These are phyloP conservation scores for Choristoneura fumiferana DNA, from an alignment of 1,140 invertebrate genomes.

Conservation along the genomic window DNA sequence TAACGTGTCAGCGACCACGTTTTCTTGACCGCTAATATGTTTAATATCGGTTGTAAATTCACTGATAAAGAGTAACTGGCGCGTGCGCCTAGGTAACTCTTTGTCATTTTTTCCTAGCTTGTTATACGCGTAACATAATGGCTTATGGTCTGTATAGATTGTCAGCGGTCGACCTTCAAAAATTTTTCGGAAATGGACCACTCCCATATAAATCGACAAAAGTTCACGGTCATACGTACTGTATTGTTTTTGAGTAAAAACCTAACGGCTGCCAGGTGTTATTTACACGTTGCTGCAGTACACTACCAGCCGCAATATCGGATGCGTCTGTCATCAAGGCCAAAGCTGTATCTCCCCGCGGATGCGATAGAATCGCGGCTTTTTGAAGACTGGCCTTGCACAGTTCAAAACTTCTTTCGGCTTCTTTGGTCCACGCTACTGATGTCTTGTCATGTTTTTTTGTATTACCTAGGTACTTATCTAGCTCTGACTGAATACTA, in stretches of 20 bases:
- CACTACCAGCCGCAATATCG: no score
- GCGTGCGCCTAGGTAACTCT: slow-evolving; percentile 23
- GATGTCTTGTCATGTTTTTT: neutral
- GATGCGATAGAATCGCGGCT: no score
- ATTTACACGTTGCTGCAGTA: no score
- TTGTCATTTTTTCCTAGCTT: neutral
- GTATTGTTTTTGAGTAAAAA: slow-evolving; percentile 32
- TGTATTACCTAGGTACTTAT: neutral
- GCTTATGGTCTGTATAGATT: slow-evolving; percentile 60
- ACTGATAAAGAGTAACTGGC: slow-evolving; percentile 26
- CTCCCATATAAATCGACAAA: slow-evolving; percentile 33
- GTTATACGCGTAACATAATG: slow-evolving; percentile 46
- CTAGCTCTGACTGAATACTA: neutral
- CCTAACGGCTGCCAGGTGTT: slow-evolving; percentile 32
- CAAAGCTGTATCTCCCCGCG: no score
- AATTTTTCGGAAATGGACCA: slow-evolving; percentile 43
- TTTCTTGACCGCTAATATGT: slow-evolving; percentile 20
- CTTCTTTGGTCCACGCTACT: no score
- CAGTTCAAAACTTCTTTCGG: no score
- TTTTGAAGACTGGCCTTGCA: no score
- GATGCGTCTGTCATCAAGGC: no score
- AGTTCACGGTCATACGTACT: slow-evolving; percentile 42
- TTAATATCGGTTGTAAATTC: slow-evolving; percentile 30
- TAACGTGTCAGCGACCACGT: slow-evolving; percentile 26
- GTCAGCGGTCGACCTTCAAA: slow-evolving; percentile 39